Evolutionary conservation across 2,888 invertebrate species (phyloP).

Genomic region (Actias luna): DNA sequence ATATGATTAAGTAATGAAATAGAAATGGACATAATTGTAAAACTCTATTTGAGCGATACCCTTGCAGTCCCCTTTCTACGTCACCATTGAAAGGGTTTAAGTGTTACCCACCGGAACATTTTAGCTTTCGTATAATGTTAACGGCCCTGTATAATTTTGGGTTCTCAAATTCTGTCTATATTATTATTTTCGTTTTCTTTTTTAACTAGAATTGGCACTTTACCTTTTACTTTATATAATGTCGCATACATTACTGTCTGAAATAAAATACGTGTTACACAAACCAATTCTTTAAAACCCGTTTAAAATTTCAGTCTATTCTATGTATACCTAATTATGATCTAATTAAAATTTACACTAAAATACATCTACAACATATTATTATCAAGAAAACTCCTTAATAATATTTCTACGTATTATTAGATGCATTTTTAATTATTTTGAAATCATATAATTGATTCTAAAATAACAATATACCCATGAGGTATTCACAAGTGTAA

Average conservation of each 20-base stretch:
- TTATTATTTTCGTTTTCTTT: neutral
- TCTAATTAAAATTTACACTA: no score
- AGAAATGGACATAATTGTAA: slow-evolving; percentile 52
- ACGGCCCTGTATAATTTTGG: slow-evolving; percentile 35
- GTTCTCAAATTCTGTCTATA: neutral
- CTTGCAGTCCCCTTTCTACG: slow-evolving; percentile 33
- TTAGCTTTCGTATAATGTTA: slow-evolving; percentile 41
- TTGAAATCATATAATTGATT: neutral
- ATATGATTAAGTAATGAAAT: slow-evolving; percentile 39
- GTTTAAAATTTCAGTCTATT: no score
- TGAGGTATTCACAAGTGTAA: neutral
- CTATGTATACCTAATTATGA: no score
- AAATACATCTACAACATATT: no score
- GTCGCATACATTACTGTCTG: neutral
- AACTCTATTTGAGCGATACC: slow-evolving; percentile 40
- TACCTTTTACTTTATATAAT: neutral
- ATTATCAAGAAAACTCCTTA: neutral
- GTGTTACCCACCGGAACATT: slow-evolving; percentile 43
- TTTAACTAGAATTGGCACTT: neutral
- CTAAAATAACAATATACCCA: neutral
- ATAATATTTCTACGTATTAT: neutral
- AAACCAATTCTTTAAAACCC: no score
- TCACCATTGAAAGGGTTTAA: slow-evolving; percentile 48
- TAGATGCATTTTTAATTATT: neutral
- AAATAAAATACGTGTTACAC: neutral